Conservation (phyloP, 1,140 invertebrate species). For the Dendrolimus kikuchii region DNA sequence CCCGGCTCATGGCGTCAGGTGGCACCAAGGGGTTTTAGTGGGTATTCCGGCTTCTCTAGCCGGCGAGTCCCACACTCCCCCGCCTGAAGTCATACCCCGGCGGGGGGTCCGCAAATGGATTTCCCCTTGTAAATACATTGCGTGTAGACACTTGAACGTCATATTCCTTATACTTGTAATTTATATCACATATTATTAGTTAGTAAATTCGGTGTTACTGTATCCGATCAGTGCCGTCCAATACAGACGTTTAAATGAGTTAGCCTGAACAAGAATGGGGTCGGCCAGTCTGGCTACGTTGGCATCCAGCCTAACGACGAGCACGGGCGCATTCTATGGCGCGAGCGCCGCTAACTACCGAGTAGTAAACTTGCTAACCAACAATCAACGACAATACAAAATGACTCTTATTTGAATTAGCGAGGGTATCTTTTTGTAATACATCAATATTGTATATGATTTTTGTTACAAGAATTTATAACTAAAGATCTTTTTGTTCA, state of each 20-base stretch:
- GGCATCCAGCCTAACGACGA: slow-evolving; percentile 67
- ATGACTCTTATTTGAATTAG: no score
- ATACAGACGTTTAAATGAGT: slow-evolving; percentile 55
- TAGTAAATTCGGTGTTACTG: not conserved
- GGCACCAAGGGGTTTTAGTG: no score
- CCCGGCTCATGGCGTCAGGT: no score
- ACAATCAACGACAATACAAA: not conserved
- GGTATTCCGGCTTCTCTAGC: no score
- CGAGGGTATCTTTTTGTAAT: not conserved
- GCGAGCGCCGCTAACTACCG: slow-evolving; percentile 14
- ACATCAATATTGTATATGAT: not conserved
- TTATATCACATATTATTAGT: not conserved
- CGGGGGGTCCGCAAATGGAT: no score
- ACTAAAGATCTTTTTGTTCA: no score
- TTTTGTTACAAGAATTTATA: no score
- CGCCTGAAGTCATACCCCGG: no score
- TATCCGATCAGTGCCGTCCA: slow-evolving; percentile 11
- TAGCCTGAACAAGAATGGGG: slow-evolving; percentile 62
- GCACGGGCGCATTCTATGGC: slow-evolving; percentile 44
- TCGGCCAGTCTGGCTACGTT: slow-evolving; percentile 65
- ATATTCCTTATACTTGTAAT: no score
- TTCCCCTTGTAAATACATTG: no score
- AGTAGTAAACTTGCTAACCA: slow-evolving; percentile 8
- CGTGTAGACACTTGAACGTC: no score
- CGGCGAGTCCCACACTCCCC: no score